Percentiles rank a stretch among this genome's conserved stretches.
phyloP scores from a whole-genome alignment of 1,140 invertebrate genomes.

The Diuraphis noxia region DNA sequence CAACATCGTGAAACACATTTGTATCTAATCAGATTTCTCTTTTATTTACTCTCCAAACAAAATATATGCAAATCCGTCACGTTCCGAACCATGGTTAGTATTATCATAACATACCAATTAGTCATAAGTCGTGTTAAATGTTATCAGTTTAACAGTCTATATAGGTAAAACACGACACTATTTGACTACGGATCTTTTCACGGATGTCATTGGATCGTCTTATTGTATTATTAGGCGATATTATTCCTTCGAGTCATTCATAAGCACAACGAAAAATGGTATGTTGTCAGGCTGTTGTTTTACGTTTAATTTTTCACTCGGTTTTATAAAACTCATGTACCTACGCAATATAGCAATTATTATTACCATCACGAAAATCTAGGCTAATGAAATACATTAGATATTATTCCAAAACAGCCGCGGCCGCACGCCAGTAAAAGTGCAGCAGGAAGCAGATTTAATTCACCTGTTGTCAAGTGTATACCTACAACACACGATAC shows the following conservation, averaged over 20 bases:
- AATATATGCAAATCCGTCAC: background rate
- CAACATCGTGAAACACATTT: background rate
- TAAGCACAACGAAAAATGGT: background rate
- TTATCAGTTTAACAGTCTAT: background rate
- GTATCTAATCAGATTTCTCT: background rate
- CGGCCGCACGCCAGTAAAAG: no score
- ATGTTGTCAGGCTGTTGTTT: background rate
- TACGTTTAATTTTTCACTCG: background rate
- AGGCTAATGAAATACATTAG: slow-evolving; percentile 42
- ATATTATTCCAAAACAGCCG: background rate
- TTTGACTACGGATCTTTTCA: background rate
- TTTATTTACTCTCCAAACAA: background rate
- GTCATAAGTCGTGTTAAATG: background rate
- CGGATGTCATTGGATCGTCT: background rate
- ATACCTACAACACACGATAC: background rate
- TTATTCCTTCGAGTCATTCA: background rate
- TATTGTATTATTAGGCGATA: background rate
- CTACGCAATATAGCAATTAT: background rate
- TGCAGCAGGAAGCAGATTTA: background rate
- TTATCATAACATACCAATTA: background rate
- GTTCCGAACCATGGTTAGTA: background rate
- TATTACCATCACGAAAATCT: background rate
- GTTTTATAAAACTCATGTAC: background rate
- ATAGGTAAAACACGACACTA: background rate
- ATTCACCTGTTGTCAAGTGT: background rate